These are phyloP conservation scores for Tinea trinotella DNA, from an alignment of 2,888 invertebrate genomes.

Conservation along the genomic window DNA sequence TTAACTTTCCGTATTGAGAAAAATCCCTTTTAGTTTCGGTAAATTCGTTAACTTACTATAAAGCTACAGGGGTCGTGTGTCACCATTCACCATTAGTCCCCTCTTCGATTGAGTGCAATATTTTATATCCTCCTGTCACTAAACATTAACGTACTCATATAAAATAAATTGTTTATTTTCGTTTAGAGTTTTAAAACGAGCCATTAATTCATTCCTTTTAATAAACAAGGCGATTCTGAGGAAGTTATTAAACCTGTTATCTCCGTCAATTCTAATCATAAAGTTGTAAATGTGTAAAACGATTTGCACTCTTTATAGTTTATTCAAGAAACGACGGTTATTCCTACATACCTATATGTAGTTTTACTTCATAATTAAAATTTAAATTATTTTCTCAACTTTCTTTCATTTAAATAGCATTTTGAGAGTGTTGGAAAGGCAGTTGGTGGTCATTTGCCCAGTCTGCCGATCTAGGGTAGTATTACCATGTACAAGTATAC, in stretches of 20 bases:
- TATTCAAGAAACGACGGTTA: slow-evolving; percentile 2
- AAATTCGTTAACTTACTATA: slow-evolving; percentile 1
- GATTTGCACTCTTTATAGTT: slow-evolving; percentile 12
- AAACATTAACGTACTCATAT: slow-evolving; percentile 19
- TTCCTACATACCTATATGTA: not conserved
- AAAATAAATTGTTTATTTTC: not conserved
- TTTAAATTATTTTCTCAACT: too few species aligned
- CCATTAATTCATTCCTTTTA: slow-evolving; percentile 17
- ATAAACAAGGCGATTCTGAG: not conserved
- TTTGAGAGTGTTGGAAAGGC: too few species aligned
- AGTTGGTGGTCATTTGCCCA: too few species aligned
- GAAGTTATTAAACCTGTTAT: slow-evolving; percentile 6
- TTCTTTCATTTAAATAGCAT: too few species aligned
- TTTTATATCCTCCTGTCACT: slow-evolving; percentile 40
- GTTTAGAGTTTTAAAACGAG: not conserved
- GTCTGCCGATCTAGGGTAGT: too few species aligned
- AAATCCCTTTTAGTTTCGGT: too few species aligned
- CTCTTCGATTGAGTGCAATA: slow-evolving; percentile 39
- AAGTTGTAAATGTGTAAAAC: slow-evolving; percentile 6
- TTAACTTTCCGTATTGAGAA: too few species aligned
- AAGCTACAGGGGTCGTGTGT: slow-evolving; percentile 32
- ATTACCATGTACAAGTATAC: too few species aligned
- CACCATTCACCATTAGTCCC: slow-evolving; percentile 49
- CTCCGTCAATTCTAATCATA: slow-evolving; percentile 1
- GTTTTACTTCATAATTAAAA: too few species aligned